phyloP scores from a whole-genome alignment of 2,113 vertebrate species.

The Eleginops maclovinus region DNA sequence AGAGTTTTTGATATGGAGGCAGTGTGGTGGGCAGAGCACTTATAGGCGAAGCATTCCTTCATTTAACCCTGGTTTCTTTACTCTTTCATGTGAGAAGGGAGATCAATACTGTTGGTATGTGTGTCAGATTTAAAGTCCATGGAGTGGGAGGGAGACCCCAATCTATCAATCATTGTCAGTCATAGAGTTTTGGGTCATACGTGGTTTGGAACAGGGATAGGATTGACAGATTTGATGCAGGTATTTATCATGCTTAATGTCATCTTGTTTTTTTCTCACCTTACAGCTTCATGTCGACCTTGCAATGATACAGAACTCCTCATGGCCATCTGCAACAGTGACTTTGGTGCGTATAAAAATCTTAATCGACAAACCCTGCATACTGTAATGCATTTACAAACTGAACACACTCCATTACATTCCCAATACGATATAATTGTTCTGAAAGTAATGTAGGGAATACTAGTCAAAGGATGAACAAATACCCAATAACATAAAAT shows the following conservation, averaged over 20 bases:
- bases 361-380: not conserved
- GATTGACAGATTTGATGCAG: not conserved
- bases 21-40: constrained; percentile 21
- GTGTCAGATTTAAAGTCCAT: constrained; percentile 23
- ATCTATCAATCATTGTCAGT: constrained; percentile 26
- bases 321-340: constrained; percentile 88
- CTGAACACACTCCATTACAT: not conserved
- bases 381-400: not conserved
- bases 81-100: constrained; percentile 36
- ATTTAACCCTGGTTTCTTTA: constrained; percentile 41
- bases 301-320: constrained; percentile 86
- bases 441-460: not conserved
- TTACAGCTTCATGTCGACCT: constrained; percentile 83
- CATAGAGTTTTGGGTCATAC: not conserved
- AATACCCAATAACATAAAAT: not conserved
- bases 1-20: constrained; percentile 55
- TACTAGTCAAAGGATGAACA: not conserved
- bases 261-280: constrained; percentile 9
- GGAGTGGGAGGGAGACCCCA: constrained; percentile 4
- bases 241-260: not conserved
- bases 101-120: constrained; percentile 22
- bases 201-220: not conserved
- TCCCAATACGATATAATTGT: not conserved
- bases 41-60: constrained; percentile 62
- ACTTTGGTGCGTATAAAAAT: constrained; percentile 83